Evolutionary conservation across 1,140 invertebrate species (phyloP), one percentile per base, ranked within the genome.

Genomic region (Eurytemora carolleeae): DNA sequence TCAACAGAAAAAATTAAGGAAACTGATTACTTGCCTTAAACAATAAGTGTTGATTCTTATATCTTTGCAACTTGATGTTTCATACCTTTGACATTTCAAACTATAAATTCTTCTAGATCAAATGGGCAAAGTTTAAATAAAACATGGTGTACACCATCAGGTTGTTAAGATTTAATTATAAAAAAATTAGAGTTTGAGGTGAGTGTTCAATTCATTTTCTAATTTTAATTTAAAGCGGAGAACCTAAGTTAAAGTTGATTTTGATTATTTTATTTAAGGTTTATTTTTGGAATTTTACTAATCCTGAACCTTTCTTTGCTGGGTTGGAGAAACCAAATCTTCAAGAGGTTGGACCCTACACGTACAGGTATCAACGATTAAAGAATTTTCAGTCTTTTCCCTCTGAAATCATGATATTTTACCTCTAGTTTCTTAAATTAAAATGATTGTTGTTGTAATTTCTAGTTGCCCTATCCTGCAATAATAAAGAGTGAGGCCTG

Each of bases 281-380:
- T 1, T 91, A 83, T 68, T 74, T 95, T 1, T 94, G 90, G 70
- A 89, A 94, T 69, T 73, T 93, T 0, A 90, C 85, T 2, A 94
- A 94, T 71, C 78, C 78, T 19, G 79, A 86, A 2, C 85, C 82
- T 1, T 89, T 85, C 67, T 71, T 88, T 66, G 73, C 76, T 1
- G 82, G 84, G 0, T 12, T 12, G 31, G 73, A 76, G 24, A 65
- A 64, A 23, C 64, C 64, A 15, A 24, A 25, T 3, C 24, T 59
- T 3, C 15, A 54, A 31, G 58, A 59, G 31, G 26, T 59, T 31
- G 58, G 58, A 31, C 58, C 58, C 19, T 59, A 59, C 25, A 31
- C 26, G 17, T 59, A 59, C 25, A 19, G 26, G 58, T 59, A 59
- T 19, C 22, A 19, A 55, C 15, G 7, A 20, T 19, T 19, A 7